Evolutionary conservation across 2,797 vertebrate species (phyloP).

Genomic region (Notoglanidium macrostoma): DNA sequence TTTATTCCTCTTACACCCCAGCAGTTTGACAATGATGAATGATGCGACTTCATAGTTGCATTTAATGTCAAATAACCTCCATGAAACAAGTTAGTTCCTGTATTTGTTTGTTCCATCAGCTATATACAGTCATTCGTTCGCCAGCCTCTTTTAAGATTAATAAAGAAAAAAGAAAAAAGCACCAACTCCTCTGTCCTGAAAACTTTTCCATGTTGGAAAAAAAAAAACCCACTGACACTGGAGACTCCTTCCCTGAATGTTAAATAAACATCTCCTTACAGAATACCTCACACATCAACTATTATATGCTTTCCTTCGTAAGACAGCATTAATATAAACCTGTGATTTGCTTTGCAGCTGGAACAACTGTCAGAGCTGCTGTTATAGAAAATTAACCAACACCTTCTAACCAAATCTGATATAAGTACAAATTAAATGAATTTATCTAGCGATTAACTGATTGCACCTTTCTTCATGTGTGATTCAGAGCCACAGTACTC

Average conservation of each 20-base stretch:
- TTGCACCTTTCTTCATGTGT: not conserved
- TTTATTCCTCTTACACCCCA: not conserved
- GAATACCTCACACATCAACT: not conserved
- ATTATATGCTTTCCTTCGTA: not conserved
- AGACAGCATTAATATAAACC: not conserved
- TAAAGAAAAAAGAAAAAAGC: not conserved
- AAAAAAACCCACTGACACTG: not conserved
- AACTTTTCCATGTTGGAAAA: not conserved
- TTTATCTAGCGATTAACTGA: not conserved
- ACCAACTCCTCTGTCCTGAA: not conserved
- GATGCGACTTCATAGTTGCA: not conserved
- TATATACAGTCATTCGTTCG: not conserved
- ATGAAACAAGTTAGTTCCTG: not conserved
- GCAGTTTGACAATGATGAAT: not conserved
- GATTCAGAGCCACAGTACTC: slow-evolving; percentile 75
- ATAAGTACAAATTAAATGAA: not conserved
- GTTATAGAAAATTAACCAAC: not conserved
- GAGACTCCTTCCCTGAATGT: not conserved
- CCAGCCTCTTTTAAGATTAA: not conserved
- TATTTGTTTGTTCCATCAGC: not conserved
- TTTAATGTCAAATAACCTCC: not conserved
- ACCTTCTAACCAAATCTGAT: not conserved
- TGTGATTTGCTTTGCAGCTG: not conserved
- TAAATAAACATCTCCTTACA: not conserved
- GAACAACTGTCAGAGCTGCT: not conserved